These are phyloP conservation scores for Psephotus haematonotus DNA, from an alignment of 2,113 vertebrate species.

Conservation along the genomic window DNA sequence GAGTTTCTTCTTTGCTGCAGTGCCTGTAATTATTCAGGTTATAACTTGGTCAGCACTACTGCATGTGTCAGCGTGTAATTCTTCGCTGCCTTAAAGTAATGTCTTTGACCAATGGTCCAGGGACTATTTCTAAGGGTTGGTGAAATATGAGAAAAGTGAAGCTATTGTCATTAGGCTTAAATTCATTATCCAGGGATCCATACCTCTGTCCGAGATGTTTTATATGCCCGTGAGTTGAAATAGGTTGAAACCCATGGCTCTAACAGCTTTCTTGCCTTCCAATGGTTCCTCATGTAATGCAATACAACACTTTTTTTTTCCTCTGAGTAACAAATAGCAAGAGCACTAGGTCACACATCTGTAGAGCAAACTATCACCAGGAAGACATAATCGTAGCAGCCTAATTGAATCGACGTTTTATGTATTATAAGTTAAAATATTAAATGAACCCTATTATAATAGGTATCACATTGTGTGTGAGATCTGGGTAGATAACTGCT, in stretches of 20 bases:
- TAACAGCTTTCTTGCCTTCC: background rate
- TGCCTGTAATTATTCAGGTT: background rate
- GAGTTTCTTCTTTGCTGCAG: background rate
- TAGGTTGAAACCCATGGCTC: background rate
- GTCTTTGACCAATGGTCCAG: background rate
- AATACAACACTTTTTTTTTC: background rate
- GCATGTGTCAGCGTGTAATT: slow-evolving; percentile 20
- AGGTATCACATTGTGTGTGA: background rate
- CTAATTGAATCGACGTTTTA: slow-evolving; percentile 10
- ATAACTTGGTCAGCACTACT: background rate
- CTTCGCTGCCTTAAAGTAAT: slow-evolving; percentile 3
- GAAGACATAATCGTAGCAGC: background rate
- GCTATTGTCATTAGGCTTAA: slow-evolving; percentile 38
- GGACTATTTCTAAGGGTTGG: background rate
- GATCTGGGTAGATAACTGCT: background rate
- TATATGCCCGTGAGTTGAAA: background rate
- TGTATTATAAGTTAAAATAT: background rate
- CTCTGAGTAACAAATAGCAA: background rate
- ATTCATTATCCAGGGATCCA: slow-evolving; percentile 10
- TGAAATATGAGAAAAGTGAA: slow-evolving; percentile 16
- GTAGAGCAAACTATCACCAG: background rate
- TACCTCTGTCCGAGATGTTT: background rate
- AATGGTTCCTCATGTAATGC: background rate
- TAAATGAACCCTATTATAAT: background rate
- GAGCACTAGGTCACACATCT: background rate